Base-by-base conservation (phyloP, 1,140 invertebrate species). In the Papilio xuthus region DNA sequence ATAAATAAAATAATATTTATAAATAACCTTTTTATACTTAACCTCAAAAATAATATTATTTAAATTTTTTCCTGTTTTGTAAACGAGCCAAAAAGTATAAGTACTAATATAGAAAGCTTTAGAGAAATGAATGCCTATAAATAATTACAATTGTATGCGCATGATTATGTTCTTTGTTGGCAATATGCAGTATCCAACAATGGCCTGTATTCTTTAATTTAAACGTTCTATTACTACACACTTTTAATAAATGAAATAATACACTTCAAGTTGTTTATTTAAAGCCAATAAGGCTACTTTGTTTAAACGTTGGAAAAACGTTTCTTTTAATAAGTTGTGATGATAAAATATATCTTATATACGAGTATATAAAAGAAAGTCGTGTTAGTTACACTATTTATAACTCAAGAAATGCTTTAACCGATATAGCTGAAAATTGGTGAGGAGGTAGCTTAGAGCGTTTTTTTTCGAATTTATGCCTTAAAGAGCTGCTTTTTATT, bases 181-280 rank as follows among this genome's bases (percentile, higher is more conserved):
- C 23, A 18, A n/a, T n/a, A n/a, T n/a, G 44, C 44, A 47, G 56
- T 60, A 60, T 18, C 56, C 56, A 60, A 60, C 56, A 60, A 60
- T 60, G 56, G 56, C 20, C 7, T 4, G 23, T 60, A 60, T 60
- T 10, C 23, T 60, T 20, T 23, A 60, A 26, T 60, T 9, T 60
- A 60, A 60, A 60, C 23, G 20, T 60, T 26, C 20, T 60, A 60
- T 26, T 12, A 26, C 56, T 60, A 20, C 9, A 56, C 20, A 20
- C n/a, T 20, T 10, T 9, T 56, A 56, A 56, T 8, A 56, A 56
- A 56, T 23, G 9, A 20, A 10, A 20, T 56, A 56, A 56, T n/a
- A 56, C 7, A 18, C 4, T n/a, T 23, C 18, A 6, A 18, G 53
- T 56, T 56, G 20, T 56, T n/a, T 23, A 1, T 20, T 56, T 56